Percentiles rank a stretch among this genome's conserved stretches.
phyloP scores from a whole-genome alignment of 2,797 vertebrate species.

The Euthynnus affinis region DNA sequence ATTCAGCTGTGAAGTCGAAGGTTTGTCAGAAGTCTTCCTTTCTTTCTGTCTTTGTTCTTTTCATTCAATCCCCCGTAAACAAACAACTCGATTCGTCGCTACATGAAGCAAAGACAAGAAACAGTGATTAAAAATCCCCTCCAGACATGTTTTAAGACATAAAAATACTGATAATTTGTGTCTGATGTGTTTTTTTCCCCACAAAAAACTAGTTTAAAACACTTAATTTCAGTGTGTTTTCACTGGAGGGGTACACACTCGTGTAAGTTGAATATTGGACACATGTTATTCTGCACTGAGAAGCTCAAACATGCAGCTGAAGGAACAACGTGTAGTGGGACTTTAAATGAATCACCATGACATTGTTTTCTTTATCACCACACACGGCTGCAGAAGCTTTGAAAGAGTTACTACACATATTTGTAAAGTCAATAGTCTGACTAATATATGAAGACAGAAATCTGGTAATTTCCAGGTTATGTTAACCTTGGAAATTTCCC shows the following conservation, averaged over 20 bases:
- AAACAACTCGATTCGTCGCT: background rate
- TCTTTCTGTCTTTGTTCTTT: background rate
- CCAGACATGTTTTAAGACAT: too few species aligned
- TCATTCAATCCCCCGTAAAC: background rate
- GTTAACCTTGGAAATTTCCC: background rate
- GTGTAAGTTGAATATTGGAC: too few species aligned
- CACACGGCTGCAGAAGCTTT: background rate
- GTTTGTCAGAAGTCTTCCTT: background rate
- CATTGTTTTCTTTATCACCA: background rate
- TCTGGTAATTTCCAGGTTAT: background rate
- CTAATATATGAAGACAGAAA: background rate
- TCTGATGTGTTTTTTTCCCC: too few species aligned
- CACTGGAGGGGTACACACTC: too few species aligned
- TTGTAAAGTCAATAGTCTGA: background rate
- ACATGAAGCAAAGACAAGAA: background rate
- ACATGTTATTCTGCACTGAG: too few species aligned
- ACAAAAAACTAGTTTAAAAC: too few species aligned
- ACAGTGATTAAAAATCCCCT: too few species aligned
- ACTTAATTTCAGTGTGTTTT: too few species aligned
- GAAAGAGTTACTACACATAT: too few species aligned
- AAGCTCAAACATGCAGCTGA: too few species aligned
- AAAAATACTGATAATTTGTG: too few species aligned
- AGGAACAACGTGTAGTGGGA: too few species aligned
- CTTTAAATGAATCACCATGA: background rate
- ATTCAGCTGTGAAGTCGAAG: background rate